Evolutionary conservation across 2,888 invertebrate genomes (phyloP), one percentile per base, ranked within the genome.

Genomic region (Antheraea assamensis): DNA sequence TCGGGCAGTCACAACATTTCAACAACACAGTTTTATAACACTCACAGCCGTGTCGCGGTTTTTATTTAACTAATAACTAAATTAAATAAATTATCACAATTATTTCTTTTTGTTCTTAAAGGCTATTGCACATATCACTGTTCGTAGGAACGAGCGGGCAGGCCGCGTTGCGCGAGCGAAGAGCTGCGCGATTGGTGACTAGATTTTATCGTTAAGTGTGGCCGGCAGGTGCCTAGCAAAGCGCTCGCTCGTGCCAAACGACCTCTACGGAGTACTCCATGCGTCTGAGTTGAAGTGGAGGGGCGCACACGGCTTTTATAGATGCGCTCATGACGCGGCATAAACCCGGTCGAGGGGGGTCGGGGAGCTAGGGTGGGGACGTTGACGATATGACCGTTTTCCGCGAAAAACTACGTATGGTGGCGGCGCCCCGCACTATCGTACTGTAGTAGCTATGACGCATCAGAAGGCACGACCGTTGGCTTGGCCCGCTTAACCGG

Each of bases 221-320:
- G 94, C 94, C 92, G 95, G 95, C 95, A 95, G 95, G 95, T 95
- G 95, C 95, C 95, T 95, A 95, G 95, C 95, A 94, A 94, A 95
- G 95, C 94, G 93, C 93, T 93, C 93, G 95, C 95, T 95, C 95
- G 95, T 95, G 95, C 95, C 95, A 95, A 95, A 95, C 95, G 90
- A 95, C 95, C 95, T 95, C 95, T 93, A 95, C 95, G 93, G 95
- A 95, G 95, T 95, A 95, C 95, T 95, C 95, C 95, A 95, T 95
- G 94, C 95, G 95, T 93, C 92, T 95, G 94, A 94, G 93, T 92
- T 92, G 91, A 87, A 89, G 94, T 92, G 91, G 92, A 83, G 92
- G 92, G 93, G 92, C 88, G 93, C 85, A 80, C 84, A 80, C 80
- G 86, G 85, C 83, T 93, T 94, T 93, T 95, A 95, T 94, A 95